Conservation (phyloP, 2,113 vertebrate species). For the Sclerurus mexicanus region DNA sequence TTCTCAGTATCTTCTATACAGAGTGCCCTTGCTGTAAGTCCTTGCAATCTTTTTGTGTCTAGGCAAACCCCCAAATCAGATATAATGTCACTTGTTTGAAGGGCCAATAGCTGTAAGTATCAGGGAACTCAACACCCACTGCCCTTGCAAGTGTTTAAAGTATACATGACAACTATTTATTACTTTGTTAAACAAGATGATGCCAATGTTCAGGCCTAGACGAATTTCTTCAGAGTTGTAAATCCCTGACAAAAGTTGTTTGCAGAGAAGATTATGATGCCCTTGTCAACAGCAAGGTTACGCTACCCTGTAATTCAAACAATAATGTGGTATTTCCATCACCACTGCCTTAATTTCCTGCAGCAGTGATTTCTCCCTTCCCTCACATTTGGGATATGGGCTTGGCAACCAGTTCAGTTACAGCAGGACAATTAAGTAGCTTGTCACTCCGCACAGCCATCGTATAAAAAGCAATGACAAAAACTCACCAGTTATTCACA, state of each 20-base stretch:
- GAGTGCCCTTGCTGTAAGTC: background rate
- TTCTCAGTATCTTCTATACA: background rate
- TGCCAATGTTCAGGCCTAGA: constrained; percentile 20
- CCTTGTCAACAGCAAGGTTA: constrained; percentile 13
- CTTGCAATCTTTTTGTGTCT: background rate
- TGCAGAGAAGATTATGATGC: background rate
- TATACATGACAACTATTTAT: background rate
- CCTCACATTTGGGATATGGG: background rate
- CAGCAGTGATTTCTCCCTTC: constrained; percentile 12
- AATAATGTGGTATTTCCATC: background rate
- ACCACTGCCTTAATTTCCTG: constrained; percentile 1
- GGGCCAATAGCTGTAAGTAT: background rate
- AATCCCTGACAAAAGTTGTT: background rate
- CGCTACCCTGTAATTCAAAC: constrained; percentile 27
- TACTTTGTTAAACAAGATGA: background rate
- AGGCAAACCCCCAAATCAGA: background rate
- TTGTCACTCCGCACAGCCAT: background rate
- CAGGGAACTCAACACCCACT: background rate
- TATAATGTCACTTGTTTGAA: background rate
- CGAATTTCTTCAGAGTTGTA: background rate
- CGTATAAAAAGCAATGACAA: constrained; percentile 2
- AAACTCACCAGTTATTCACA: background rate
- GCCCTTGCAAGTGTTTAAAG: background rate
- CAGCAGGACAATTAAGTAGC: background rate
- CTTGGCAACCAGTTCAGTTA: background rate